Evolutionary conservation across 92 coral and sea anemone genomes (phyloP).

Genomic region (Porites rus): DNA sequence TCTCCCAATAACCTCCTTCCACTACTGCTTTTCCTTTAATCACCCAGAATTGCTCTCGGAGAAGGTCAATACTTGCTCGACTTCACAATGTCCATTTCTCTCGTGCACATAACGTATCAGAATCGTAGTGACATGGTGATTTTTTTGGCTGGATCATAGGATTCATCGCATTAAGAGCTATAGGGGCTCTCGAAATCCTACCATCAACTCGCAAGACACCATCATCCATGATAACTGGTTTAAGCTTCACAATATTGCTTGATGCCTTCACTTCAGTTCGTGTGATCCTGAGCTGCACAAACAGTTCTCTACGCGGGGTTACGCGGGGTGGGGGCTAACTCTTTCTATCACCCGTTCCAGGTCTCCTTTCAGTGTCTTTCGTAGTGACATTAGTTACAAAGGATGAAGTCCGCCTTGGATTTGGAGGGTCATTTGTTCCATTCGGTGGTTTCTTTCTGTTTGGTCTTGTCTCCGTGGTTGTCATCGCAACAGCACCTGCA

Average conservation of each 20-base stretch:
- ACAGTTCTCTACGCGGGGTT: too few species aligned
- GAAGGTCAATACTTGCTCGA: conserved; percentile 43
- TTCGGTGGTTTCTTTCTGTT: neutral
- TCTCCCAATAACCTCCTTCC: neutral
- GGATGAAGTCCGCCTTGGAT: neutral
- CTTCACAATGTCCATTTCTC: conserved; percentile 63
- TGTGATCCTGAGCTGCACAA: conserved; percentile 39
- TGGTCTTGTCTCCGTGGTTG: conserved; percentile 3
- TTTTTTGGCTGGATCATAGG: conserved; percentile 49
- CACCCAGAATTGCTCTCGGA: conserved; percentile 36
- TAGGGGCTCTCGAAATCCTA: conserved; percentile 45
- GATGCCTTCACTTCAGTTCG: conserved; percentile 40
- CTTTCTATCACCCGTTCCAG: too few species aligned
- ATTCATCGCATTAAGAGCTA: conserved; percentile 51
- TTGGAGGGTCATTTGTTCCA: neutral
- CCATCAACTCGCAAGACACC: conserved; percentile 40
- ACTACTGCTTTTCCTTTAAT: conserved; percentile 25
- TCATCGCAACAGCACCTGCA: too few species aligned
- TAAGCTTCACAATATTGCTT: conserved; percentile 39
- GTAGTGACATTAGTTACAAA: conserved; percentile 47
- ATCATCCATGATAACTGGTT: conserved; percentile 50
- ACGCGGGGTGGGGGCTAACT: too few species aligned
- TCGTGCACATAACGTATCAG: conserved; percentile 41
- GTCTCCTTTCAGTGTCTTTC: too few species aligned
- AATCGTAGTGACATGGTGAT: conserved; percentile 22